These are phyloP conservation scores for Hafferia zeledoni DNA, from an alignment of 2,797 vertebrate genomes.

Conservation along the genomic window DNA sequence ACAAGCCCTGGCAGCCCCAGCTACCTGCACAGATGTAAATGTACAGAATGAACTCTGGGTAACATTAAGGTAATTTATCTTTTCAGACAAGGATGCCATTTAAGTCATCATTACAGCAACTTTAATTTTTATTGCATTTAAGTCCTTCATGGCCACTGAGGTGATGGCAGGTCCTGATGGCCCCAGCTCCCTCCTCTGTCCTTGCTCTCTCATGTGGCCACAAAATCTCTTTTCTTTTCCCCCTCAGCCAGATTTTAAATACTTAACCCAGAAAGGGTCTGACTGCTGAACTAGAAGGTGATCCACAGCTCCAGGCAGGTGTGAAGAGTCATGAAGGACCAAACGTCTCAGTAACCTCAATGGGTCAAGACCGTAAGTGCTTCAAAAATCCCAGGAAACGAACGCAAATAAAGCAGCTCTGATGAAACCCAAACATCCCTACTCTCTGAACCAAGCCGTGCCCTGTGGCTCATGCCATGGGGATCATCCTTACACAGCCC, in stretches of 20 bases:
- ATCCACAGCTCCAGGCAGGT: not conserved
- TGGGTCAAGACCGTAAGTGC: not conserved
- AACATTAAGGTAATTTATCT: fast-evolving
- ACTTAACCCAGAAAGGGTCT: not conserved
- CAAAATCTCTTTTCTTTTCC: not conserved
- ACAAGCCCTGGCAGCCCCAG: not conserved
- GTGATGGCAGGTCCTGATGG: not conserved
- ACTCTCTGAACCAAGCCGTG: not conserved
- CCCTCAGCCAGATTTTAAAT: not conserved
- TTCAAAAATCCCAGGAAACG: not conserved
- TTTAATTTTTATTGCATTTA: not conserved
- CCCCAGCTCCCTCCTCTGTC: not conserved
- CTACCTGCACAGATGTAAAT: not conserved
- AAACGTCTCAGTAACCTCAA: not conserved
- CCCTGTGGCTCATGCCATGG: fast-evolving
- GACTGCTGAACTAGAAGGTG: fast-evolving
- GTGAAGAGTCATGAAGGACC: not conserved
- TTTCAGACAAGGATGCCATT: not conserved
- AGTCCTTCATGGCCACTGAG: fast-evolving
- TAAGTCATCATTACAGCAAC: not conserved
- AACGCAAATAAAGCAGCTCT: not conserved
- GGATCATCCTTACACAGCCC: not conserved
- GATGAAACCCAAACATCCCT: not conserved
- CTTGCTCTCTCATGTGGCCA: not conserved
- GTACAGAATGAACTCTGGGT: not conserved